Evolutionary conservation across 2,888 invertebrate genomes (phyloP), one percentile per base, ranked within the genome.

Genomic region (Alviniconcha strummeri): DNA sequence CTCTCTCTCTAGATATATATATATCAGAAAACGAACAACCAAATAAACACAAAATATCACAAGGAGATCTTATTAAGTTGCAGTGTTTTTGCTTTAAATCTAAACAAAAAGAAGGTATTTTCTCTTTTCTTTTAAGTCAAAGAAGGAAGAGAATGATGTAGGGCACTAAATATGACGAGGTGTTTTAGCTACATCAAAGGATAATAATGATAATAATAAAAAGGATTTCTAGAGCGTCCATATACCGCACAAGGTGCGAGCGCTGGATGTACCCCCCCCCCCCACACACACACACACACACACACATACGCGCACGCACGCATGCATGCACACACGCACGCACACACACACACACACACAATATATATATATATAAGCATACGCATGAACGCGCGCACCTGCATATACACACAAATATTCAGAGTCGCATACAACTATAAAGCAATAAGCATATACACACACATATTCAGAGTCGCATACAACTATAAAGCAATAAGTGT

Each of bases 201-300:
- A 36, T 36, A 19, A 69, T 0, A 69, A 82, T 52, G 19, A 52
- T 55, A 76, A 67, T 0, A 67, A 69, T 19, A 19, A 76, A 19
- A 76, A 71, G 54, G 54, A 72, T 15, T 19, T 79, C 5, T 54
- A 79, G 0, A 83, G 74, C n/a, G 71, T 7, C 17, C 72, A 83
- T 1, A 83, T 79, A n/a, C 64, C 74, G 13, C 80, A 75, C 74
- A n/a, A 72, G 60, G 60, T 56, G 36, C 55, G 8, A 15, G 19
- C 9, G 19, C 71, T 6, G 11, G 19, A 8, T 6, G 6, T 7
- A 8, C 8, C 71, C 15, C n/a, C 6, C 71, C 15, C 71, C 6
- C 71, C 15, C 71, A 71, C 71, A 8, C 71, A 71, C 71, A 13
- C 71, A 71, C 71, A 17, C 71, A 71, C 71, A 71, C 71, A 71